Conservation (phyloP, 2,797 vertebrate genomes). For the Neoniphon sammara region DNA sequence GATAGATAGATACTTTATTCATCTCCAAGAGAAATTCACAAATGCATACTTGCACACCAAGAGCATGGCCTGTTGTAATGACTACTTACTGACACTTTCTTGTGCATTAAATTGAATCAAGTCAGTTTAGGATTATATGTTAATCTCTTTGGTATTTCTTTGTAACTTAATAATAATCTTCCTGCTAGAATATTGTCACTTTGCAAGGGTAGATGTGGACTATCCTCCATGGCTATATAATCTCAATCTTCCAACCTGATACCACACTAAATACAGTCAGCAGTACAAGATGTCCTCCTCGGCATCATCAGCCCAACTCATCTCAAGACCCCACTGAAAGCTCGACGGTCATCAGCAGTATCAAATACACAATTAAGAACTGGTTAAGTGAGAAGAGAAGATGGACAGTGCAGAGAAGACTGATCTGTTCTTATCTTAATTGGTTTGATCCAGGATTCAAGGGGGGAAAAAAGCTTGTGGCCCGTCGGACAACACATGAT, state of each 20-base stretch:
- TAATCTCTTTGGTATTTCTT: no score
- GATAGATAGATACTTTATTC: no score
- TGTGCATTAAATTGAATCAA: no score
- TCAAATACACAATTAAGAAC: constrained; percentile 25
- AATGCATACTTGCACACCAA: no score
- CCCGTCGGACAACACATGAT: neutral
- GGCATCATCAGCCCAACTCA: neutral
- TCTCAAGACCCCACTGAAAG: constrained; percentile 17
- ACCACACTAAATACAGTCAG: constrained; percentile 8
- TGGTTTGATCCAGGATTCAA: constrained; percentile 3
- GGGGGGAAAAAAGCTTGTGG: neutral
- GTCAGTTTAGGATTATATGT: no score
- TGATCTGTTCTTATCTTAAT: neutral
- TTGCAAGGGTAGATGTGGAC: no score
- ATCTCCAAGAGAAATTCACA: no score
- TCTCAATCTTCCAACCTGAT: neutral
- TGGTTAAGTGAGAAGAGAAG: neutral
- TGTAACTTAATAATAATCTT: no score
- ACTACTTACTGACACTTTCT: no score
- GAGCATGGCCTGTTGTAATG: no score
- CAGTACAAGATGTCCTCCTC: constrained; percentile 20
- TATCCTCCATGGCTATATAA: no score
- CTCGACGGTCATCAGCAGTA: constrained; percentile 14
- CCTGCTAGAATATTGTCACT: no score
- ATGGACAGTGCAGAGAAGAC: neutral